Percentiles rank a stretch among this genome's conserved stretches.
Evolutionary conservation across 2,888 invertebrate genomes (phyloP).

Genomic region (Zele albiditarsus): DNA sequence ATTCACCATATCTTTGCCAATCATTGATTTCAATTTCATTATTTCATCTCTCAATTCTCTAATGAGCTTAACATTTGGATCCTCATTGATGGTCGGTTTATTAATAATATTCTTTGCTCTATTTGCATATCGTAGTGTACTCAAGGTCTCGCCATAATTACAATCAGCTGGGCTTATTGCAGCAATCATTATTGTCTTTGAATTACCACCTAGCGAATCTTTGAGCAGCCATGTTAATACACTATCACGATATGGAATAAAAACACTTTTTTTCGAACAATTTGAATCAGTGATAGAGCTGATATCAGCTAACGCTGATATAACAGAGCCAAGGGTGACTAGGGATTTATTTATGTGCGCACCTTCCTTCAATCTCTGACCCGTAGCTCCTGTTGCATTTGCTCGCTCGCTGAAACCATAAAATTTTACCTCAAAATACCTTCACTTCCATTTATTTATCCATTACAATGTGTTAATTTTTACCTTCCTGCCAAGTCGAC

Average conservation of each 20-base stretch:
- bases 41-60: conserved; percentile 90
- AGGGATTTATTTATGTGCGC: conserved; percentile 93
- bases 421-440: not conserved
- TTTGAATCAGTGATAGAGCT: conserved; percentile 71
- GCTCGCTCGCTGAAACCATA: conserved; percentile 82
- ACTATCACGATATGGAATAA: conserved; percentile 92
- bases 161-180: conserved; percentile 87
- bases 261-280: conserved; percentile 75
- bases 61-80: conserved; percentile 90
- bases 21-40: conserved; percentile 84
- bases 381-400: conserved; percentile 92
- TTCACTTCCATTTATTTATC: conserved; percentile 12
- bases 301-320: conserved; percentile 87
- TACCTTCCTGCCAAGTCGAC: conserved; percentile 92
- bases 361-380: conserved; percentile 91
- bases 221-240: conserved; percentile 91
- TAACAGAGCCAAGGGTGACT: conserved; percentile 90
- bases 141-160: conserved; percentile 90
- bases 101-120: conserved; percentile 93
- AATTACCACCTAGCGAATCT: conserved; percentile 91
- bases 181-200: conserved; percentile 94
- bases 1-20: conserved; percentile 79
- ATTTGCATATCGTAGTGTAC: conserved; percentile 90
- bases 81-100: conserved; percentile 92
- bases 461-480: conserved; percentile 42